These are phyloP conservation scores for Anoplopoma fimbria DNA, from an alignment of 2,113 vertebrate genomes.

Conservation along the genomic window DNA sequence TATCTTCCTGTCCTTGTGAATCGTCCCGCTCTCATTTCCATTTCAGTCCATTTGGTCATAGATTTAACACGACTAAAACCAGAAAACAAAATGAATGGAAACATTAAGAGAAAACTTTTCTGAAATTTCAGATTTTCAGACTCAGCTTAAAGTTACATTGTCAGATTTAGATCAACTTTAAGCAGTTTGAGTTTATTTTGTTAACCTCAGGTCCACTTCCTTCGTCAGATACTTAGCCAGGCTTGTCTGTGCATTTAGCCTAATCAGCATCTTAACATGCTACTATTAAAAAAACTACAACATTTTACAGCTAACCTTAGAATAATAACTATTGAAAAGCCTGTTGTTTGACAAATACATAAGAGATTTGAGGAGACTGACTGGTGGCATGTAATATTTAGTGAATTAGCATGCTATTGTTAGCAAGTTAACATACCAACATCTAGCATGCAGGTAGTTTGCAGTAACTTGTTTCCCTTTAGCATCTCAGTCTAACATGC, in stretches of 20 bases:
- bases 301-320: not conserved
- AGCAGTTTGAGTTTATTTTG: not conserved
- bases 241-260: not conserved
- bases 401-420: not conserved
- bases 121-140: not conserved
- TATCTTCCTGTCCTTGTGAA: constrained; percentile 7
- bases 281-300: not conserved
- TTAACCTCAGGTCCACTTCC: too few species aligned
- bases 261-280: not conserved
- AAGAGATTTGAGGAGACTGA: not conserved
- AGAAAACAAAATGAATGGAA: not conserved
- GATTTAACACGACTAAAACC: not conserved
- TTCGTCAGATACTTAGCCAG: too few species aligned
- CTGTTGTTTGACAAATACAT: not conserved
- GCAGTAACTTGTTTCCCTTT: too few species aligned
- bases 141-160: not conserved
- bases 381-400: not conserved
- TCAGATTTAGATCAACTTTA: not conserved
- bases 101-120: not conserved
- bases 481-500: too few species aligned
- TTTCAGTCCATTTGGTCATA: not conserved
- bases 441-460: not conserved
- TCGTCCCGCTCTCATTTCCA: not conserved
- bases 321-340: not conserved
- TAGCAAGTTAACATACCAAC: not conserved